A percentile compares a stretch with the other conserved stretches of the same genome.
phyloP scores from a whole-genome alignment of 2,888 invertebrate species.

The Aleiodes alternator region DNA sequence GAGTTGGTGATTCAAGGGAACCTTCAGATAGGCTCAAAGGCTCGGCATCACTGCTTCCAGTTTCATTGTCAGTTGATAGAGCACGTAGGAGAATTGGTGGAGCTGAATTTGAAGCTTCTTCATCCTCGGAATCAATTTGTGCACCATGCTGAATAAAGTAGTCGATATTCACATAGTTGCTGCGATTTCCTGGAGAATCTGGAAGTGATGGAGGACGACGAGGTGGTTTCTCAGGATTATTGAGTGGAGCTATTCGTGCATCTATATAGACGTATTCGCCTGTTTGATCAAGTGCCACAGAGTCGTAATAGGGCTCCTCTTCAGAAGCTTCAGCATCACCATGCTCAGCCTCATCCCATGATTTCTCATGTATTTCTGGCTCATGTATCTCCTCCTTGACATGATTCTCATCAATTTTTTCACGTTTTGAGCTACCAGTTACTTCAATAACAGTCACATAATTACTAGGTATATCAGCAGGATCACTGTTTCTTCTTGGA shows the following conservation, averaged over 20 bases:
- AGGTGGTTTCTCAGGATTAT: slow-evolving; percentile 62
- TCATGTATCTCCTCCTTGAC: slow-evolving; percentile 71
- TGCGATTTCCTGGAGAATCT: slow-evolving; percentile 87
- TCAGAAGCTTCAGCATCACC: slow-evolving; percentile 73
- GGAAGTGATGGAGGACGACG: slow-evolving; percentile 78
- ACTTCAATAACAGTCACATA: slow-evolving; percentile 94
- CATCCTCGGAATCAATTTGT: slow-evolving; percentile 73
- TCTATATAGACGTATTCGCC: slow-evolving; percentile 87
- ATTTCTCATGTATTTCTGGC: slow-evolving; percentile 54
- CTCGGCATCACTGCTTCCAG: slow-evolving; percentile 74
- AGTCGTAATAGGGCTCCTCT: slow-evolving; percentile 78
- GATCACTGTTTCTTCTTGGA: slow-evolving; percentile 74
- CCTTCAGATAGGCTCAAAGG: slow-evolving; percentile 73
- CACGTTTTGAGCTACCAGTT: slow-evolving; percentile 80
- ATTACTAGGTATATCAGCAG: slow-evolving; percentile 77
- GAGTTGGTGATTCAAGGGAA: slow-evolving; percentile 73
- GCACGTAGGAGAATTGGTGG: slow-evolving; percentile 72
- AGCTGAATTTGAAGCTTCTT: slow-evolving; percentile 72
- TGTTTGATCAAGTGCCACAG: slow-evolving; percentile 76
- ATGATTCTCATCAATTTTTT: slow-evolving; percentile 76
- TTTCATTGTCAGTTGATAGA: slow-evolving; percentile 73
- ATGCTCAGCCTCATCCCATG: slow-evolving; percentile 67
- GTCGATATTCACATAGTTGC: slow-evolving; percentile 95
- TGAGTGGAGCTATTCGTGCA: slow-evolving; percentile 77
- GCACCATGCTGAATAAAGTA: slow-evolving; percentile 86